Percentiles rank a stretch among this genome's conserved stretches.
phyloP scores from a whole-genome alignment of 2,113 vertebrate species.

The Pachycephala philippinensis region DNA sequence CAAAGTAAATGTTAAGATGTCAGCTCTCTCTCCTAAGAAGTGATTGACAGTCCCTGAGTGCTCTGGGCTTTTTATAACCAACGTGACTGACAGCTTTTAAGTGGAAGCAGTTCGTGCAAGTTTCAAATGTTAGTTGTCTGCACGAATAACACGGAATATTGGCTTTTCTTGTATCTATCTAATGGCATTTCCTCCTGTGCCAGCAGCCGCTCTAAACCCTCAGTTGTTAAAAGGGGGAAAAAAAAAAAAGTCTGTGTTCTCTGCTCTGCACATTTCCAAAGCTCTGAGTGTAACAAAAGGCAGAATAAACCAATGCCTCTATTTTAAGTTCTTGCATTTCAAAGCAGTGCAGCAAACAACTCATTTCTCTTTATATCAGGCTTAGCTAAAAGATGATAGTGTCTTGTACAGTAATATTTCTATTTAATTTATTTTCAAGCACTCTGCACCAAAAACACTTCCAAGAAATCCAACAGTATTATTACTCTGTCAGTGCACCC shows the following conservation, averaged over 20 bases:
- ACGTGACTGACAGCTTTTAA: conserved; percentile 69
- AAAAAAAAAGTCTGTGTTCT: not conserved
- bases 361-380: not conserved
- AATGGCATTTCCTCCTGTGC: conserved; percentile 55
- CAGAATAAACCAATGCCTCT: not conserved
- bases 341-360: not conserved
- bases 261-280: conserved; percentile 2
- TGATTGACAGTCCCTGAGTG: conserved; percentile 72
- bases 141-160: conserved; percentile 37
- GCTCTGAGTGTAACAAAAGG: conserved; percentile 13
- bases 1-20: conserved; percentile 66
- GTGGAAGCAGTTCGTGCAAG: conserved; percentile 34
- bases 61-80: conserved; percentile 60
- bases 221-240: not conserved
- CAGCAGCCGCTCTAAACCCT: not conserved
- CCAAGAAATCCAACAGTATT: not conserved
- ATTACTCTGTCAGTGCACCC: not conserved
- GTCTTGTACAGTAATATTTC: not conserved
- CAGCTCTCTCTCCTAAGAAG: conserved; percentile 40
- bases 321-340: not conserved
- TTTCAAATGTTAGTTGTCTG: conserved; percentile 58
- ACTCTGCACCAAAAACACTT: not conserved
- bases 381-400: not conserved
- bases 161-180: conserved; percentile 52
- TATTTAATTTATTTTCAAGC: not conserved